Base-by-base conservation (phyloP, 2,888 invertebrate genomes). In the Idaea dimidiata region DNA sequence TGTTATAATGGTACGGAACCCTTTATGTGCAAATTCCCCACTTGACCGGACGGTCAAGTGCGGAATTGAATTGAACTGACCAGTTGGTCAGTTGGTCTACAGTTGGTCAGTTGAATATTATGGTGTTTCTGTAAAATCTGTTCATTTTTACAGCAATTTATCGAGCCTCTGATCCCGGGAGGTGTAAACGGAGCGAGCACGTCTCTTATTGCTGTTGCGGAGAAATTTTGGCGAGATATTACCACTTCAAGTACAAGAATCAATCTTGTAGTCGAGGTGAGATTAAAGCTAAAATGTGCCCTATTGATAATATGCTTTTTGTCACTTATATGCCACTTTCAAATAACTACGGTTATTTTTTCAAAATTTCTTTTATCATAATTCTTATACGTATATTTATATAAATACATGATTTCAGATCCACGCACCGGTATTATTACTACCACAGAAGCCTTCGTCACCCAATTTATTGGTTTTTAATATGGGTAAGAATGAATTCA, bases 371-470 rank as follows among this genome's bases (percentile, higher is more conserved):
- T 24, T 24, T 1, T 3, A 24, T 24, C 24, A 24, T 24, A 24
- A 24, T 24, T n/a, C 1, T 24, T 24, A 5, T 24, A 24, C 24
- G 8, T 43, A 14, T 43, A 7, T 43, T 7, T 3, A 4, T n/a
- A 58, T 55, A 54, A 43, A 33, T 10, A 17, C 58, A 62, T 65
- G 17, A 60, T 69, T 70, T 7, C 75, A 91, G 91, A 86, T 96
- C 60, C 95, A 95, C 77, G 95, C 96, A 1, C 97, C 97, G 6
- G 95, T 96, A 0, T 84, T 97, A 17, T 85, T 97, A 54, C 85
- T 97, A 59, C 97, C 97, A 0, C 97, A 97, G 75, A 96, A 96
- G 76, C 95, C 96, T 0, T 95, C 96, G 6, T 96, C 96, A 0
- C 96, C 96, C 0, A 96, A 96, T 80, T 91, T 97, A 7, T 83